phyloP scores from a whole-genome alignment of 2,113 vertebrate genomes.

The Charadrius vociferus region DNA sequence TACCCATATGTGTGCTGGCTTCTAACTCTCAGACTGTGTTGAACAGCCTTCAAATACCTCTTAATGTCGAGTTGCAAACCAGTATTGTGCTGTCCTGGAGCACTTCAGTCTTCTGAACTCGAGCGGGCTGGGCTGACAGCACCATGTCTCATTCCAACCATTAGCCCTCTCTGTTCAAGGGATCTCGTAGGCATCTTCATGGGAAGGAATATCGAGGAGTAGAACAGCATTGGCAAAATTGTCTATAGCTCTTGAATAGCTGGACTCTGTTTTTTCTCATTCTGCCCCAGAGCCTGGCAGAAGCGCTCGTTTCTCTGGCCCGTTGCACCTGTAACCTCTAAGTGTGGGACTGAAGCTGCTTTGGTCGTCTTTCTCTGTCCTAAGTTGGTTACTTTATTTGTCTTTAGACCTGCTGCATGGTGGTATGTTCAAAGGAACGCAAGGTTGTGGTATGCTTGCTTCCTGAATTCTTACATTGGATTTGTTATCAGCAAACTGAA shows the following conservation, averaged over 20 bases:
- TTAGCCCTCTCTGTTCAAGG: neutral
- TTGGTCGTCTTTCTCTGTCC: neutral
- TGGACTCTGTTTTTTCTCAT: neutral
- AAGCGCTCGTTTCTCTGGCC: rapidly evolving
- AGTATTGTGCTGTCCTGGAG: neutral
- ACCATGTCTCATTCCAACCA: neutral
- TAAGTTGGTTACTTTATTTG: neutral
- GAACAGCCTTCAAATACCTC: neutral
- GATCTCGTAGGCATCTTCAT: neutral
- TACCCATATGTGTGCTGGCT: rapidly evolving
- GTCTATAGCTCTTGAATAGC: no score
- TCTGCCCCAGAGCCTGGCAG: neutral
- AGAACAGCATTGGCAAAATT: no score
- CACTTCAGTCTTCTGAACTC: neutral
- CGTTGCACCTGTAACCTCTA: neutral
- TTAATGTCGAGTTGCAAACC: no score
- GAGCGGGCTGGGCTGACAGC: neutral
- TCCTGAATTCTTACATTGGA: no score
- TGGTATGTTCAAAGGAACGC: neutral
- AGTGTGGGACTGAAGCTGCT: no score
- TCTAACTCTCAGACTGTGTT: neutral
- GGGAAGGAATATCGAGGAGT: no score
- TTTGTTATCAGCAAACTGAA: neutral
- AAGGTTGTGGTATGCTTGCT: neutral
- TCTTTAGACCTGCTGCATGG: neutral